A percentile compares a stretch with the other conserved stretches of the same genome.
Conservation (phyloP, 2,888 invertebrate species). For the Dinocampus coccinellae region DNA sequence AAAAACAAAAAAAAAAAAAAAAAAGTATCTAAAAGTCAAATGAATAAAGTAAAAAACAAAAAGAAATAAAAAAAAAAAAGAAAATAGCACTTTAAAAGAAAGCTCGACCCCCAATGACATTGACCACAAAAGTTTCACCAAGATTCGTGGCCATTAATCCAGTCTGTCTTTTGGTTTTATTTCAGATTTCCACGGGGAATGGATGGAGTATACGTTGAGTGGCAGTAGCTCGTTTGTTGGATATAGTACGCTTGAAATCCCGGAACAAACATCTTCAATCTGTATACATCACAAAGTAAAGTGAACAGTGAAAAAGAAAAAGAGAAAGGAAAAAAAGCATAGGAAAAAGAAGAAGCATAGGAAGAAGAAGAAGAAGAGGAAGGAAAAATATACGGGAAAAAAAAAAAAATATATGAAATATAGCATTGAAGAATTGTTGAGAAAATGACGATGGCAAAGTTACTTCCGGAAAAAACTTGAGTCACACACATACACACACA, state of each 20-base stretch:
- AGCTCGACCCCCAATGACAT: background rate
- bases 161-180: constrained; percentile 6
- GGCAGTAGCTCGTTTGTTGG: constrained; percentile 12
- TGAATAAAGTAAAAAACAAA: background rate
- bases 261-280: constrained; percentile 11
- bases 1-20: too few species aligned
- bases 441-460: constrained; percentile 36
- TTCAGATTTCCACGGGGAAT: constrained; percentile 8
- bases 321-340: background rate
- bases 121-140: constrained; percentile 5
- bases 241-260: background rate
- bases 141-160: constrained; percentile 8
- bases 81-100: constrained; percentile 14
- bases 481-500: constrained; percentile 19
- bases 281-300: background rate
- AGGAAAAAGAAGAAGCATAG: background rate
- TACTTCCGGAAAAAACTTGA: constrained; percentile 44
- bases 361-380: background rate
- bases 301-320: background rate
- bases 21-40: background rate
- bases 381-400: background rate
- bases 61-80: background rate
- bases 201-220: constrained; percentile 16
- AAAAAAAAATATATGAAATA: constrained; percentile 7
- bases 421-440: constrained; percentile 6